Evolutionary conservation across 2,888 invertebrate genomes (phyloP).

Genomic region (Drosophila merina): DNA sequence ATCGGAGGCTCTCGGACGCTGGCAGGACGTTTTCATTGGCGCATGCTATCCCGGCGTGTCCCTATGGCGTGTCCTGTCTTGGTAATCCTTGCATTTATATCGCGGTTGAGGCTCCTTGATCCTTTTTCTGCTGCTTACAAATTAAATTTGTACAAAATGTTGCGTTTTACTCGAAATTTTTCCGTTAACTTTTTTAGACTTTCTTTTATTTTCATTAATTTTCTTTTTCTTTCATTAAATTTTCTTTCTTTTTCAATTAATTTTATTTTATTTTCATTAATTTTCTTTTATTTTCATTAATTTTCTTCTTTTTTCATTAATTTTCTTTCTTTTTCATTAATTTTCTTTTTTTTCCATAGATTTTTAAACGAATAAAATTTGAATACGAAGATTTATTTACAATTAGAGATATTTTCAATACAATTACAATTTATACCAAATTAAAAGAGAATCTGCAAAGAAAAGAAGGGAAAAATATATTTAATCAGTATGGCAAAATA

Average conservation of each 20-base stretch:
- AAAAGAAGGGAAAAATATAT: slow-evolving; percentile 40
- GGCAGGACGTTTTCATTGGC: slow-evolving; percentile 83
- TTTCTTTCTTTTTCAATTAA: slow-evolving; percentile 18
- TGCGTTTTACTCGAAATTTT: slow-evolving; percentile 20
- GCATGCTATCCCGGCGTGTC: slow-evolving; percentile 65
- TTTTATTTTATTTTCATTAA: too few relatives aligned
- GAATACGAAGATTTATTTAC: slow-evolving; percentile 48
- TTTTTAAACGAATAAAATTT: slow-evolving; percentile 27
- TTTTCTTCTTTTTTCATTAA: too few relatives aligned
- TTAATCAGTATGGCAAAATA: slow-evolving; percentile 31
- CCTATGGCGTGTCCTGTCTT: slow-evolving; percentile 36
- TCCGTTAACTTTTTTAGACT: slow-evolving; percentile 13
- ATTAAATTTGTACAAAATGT: slow-evolving; percentile 23
- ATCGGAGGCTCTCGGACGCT: slow-evolving; percentile 73
- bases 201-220: background rate
- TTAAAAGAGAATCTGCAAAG: slow-evolving; percentile 72
- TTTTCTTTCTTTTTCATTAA: too few relatives aligned
- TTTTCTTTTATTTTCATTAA: too few relatives aligned
- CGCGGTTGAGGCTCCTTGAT: background rate
- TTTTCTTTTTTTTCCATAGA: too few relatives aligned
- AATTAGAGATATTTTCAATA: slow-evolving; percentile 42
- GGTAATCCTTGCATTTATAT: background rate
- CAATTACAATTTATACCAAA: slow-evolving; percentile 60
- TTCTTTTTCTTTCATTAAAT: slow-evolving; percentile 5
- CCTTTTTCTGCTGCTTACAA: slow-evolving; percentile 1